A percentile compares a stretch with the other conserved stretches of the same genome.
These are phyloP conservation scores for Sarcophilus harrisii DNA, from an alignment of 2,797 vertebrate species.

Conservation along the genomic window DNA sequence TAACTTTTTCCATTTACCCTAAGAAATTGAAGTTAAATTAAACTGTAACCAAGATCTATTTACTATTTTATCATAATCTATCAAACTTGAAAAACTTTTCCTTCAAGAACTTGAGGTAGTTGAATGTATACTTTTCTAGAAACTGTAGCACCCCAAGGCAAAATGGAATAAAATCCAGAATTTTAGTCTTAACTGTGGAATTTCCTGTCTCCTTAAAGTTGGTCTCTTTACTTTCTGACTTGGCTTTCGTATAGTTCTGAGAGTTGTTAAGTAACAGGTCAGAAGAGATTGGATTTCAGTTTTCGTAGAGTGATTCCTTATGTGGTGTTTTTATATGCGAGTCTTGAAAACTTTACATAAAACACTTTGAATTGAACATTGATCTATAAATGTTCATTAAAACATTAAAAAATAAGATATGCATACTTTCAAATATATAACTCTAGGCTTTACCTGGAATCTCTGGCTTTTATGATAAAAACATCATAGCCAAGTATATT, in stretches of 20 bases:
- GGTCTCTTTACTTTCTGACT: conserved; percentile 2
- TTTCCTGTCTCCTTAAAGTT: neutral
- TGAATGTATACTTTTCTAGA: neutral
- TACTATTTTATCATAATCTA: neutral
- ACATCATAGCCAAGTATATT: conserved; percentile 21
- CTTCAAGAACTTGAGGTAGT: neutral
- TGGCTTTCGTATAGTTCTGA: neutral
- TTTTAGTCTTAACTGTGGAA: neutral
- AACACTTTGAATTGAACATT: conserved; percentile 22
- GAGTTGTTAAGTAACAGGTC: neutral
- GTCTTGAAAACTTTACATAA: neutral
- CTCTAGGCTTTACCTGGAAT: conserved; percentile 55
- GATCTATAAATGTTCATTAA: conserved; percentile 32
- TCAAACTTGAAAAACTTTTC: neutral
- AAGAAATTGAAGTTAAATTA: neutral
- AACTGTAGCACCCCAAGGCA: neutral
- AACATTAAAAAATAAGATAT: neutral
- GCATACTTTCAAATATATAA: conserved; percentile 48
- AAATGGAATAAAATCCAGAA: neutral
- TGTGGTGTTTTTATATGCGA: neutral
- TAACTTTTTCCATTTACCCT: neutral
- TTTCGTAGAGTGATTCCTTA: neutral
- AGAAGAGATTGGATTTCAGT: neutral
- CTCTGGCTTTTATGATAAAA: conserved; percentile 52
- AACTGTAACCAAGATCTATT: neutral